Base-by-base conservation (phyloP, 2,797 vertebrate genomes). In the Falco novaeseelandiae region DNA sequence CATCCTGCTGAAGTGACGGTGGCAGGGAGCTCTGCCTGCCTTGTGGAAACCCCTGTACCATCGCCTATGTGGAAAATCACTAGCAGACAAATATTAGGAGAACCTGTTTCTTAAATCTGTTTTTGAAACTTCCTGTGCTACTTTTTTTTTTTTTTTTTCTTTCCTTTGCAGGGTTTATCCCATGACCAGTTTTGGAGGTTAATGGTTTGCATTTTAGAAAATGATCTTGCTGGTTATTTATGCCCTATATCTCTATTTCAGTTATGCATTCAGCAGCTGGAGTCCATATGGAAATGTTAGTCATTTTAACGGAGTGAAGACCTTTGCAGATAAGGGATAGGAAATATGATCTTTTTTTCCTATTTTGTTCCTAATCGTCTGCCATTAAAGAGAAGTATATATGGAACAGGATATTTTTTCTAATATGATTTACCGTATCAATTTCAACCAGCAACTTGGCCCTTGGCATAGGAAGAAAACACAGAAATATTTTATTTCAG, bases 191-290 rank as follows among this genome's bases (percentile, higher is more conserved):
- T 88, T 72, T 87, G 82, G 52, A 34, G 52, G 27, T 73, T 94
- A 85, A 78, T 71, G 34, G 51, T 77, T 91, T 97, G 51, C 36
- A 81, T 94, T 96, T 94, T 61, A 89, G 71, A 95, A 97, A 97
- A 82, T 0, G 9, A 93, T 89, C 83, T 87, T 10, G 22, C 74
- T 62, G 29, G 79, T 89, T 95, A 95, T 97, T 98, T 95, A 97
- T 97, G 92, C 10, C 30, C 54, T 63, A 1, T 63, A 65, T 93
- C 65, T 95, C 81, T 87, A 73, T 97, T 92, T 93, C 76, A 83
- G 51, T 92, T 96, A 92, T 96, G 69, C 52, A 65, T 94, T 96
- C 83, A 95, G 42, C 95, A 97, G 96, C 91, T 97, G 97, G 77
- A 84, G 78, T 59, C 90, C 95, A 97, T 94, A 86, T 97, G 94